Evolutionary conservation across 2,797 vertebrate genomes (phyloP).

Genomic region (Uromys caudimaculatus): DNA sequence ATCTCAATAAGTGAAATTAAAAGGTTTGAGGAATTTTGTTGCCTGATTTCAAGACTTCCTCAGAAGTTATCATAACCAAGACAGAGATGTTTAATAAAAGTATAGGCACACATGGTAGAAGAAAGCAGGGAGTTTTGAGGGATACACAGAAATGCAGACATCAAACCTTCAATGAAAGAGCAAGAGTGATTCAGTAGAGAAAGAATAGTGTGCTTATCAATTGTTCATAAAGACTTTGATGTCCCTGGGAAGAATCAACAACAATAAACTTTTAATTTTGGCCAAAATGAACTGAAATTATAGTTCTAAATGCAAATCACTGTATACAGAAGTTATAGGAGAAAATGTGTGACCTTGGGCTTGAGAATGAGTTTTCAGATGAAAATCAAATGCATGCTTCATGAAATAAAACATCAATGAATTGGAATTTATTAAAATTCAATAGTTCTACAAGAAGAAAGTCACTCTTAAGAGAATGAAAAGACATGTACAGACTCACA

Average conservation of each 20-base stretch:
- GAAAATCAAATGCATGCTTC: background rate
- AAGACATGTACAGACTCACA: background rate
- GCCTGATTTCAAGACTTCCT: background rate
- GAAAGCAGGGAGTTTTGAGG: background rate
- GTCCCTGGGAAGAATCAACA: background rate
- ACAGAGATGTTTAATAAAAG: background rate
- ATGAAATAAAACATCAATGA: conserved; percentile 11
- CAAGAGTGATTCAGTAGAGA: background rate
- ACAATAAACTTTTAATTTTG: background rate
- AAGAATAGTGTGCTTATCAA: background rate
- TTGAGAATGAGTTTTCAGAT: conserved; percentile 27
- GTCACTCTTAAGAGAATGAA: background rate
- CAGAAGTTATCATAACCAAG: background rate
- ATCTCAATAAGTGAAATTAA: background rate
- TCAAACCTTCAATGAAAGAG: background rate
- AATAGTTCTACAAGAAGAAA: background rate
- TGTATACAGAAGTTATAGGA: background rate
- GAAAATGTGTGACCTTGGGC: background rate
- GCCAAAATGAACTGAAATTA: background rate
- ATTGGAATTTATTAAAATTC: conserved; percentile 45
- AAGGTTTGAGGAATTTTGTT: background rate
- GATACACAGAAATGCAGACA: background rate
- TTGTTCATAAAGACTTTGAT: background rate
- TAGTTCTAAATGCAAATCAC: background rate
- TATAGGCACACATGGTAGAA: background rate